Evolutionary conservation across 2,888 invertebrate genomes (phyloP).

Genomic region (Thereva nobilitata): DNA sequence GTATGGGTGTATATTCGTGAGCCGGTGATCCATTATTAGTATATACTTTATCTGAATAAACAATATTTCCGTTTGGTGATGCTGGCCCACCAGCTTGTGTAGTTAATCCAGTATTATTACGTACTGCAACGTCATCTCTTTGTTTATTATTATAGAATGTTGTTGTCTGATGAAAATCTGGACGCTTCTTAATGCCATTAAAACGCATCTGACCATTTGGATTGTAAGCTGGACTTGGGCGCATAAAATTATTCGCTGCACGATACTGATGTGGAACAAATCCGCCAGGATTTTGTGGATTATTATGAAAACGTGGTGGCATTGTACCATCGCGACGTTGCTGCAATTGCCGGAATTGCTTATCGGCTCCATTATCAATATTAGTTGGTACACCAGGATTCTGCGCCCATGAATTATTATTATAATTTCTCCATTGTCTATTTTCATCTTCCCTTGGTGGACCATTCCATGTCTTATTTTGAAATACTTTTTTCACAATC

Average conservation of each 20-base stretch:
- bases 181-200: constrained; percentile 34
- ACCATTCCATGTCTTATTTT: constrained; percentile 25
- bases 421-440: constrained; percentile 36
- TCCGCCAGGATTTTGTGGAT: constrained; percentile 9
- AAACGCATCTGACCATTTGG: constrained; percentile 34
- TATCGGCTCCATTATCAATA: constrained; percentile 18
- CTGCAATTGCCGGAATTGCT: constrained; percentile 12
- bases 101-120: neutral
- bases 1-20: constrained; percentile 15
- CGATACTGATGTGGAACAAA: neutral
- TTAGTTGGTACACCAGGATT: constrained; percentile 1
- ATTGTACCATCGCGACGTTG: constrained; percentile 28
- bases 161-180: constrained; percentile 33
- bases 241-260: constrained; percentile 22
- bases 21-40: constrained; percentile 19
- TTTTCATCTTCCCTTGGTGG: constrained; percentile 10
- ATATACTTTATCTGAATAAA: constrained; percentile 16
- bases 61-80: constrained; percentile 28
- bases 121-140: neutral
- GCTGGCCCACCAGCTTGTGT: constrained; percentile 14
- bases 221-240: constrained; percentile 16
- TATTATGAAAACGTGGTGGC: constrained; percentile 16
- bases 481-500: constrained; percentile 34
- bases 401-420: constrained; percentile 32
- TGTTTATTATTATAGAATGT: constrained; percentile 29